phyloP scores from a whole-genome alignment of 2,888 invertebrate species.

The Drosophila antonietae region DNA sequence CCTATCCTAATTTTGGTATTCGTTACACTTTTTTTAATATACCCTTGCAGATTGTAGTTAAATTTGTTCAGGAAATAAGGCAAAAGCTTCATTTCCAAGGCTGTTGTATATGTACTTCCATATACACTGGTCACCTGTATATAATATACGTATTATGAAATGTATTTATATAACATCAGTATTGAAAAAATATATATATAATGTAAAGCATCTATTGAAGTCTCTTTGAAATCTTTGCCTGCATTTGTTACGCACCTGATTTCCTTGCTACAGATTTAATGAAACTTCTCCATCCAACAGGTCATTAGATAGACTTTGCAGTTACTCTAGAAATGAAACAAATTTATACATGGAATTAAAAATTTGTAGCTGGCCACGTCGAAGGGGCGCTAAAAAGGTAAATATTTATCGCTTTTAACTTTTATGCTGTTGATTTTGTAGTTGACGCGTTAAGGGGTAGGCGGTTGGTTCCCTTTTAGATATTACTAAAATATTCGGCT shows the following conservation, averaged over 20 bases:
- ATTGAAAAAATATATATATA: background rate
- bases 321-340: constrained; percentile 62
- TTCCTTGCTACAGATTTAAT: constrained; percentile 5
- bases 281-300: constrained; percentile 64
- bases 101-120: background rate
- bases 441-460: constrained; percentile 37
- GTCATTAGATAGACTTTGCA: constrained; percentile 83
- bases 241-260: background rate
- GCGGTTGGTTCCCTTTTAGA: constrained; percentile 31
- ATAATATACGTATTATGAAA: background rate
- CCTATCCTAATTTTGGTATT: constrained; percentile 65
- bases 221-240: background rate
- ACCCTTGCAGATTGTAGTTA: background rate
- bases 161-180: background rate
- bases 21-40: constrained; percentile 66
- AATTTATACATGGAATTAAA: constrained; percentile 55
- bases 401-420: constrained; percentile 48
- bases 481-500: constrained; percentile 57
- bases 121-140: background rate
- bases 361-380: constrained; percentile 10
- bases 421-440: constrained; percentile 43
- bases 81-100: background rate
- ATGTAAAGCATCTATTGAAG: background rate
- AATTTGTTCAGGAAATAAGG: background rate
- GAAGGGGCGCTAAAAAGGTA: constrained; percentile 41